Evolutionary conservation across 2,113 vertebrate genomes (phyloP).

Genomic region (Neomonachus schauinslandi): DNA sequence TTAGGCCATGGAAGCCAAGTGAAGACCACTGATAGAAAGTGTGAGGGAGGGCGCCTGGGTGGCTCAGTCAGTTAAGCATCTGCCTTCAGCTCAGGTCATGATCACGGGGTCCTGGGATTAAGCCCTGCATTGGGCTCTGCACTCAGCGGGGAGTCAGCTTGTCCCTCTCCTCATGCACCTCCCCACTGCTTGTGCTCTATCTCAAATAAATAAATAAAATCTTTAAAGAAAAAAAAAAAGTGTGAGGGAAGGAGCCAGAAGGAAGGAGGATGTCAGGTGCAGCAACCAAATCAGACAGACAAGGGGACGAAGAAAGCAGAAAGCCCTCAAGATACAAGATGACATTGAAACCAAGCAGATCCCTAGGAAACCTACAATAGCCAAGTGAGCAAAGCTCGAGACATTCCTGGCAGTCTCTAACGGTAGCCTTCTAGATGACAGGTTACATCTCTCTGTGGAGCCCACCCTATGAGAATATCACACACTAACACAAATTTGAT

Average conservation of each 20-base stretch:
- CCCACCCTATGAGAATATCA: too few species aligned
- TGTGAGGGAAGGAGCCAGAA: not conserved
- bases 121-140: not conserved
- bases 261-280: not conserved
- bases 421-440: not conserved
- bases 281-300: rapidly evolving
- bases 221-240: not conserved
- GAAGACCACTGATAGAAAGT: not conserved
- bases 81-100: not conserved
- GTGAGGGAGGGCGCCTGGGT: rapidly evolving
- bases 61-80: not conserved
- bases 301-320: not conserved
- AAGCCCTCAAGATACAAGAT: not conserved
- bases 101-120: not conserved
- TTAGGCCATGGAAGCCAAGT: not conserved
- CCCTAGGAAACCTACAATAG: not conserved
- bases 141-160: rapidly evolving
- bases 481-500: too few species aligned
- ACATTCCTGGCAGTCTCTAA: not conserved
- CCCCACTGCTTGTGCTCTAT: not conserved
- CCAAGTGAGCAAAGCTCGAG: not conserved
- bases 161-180: not conserved
- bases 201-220: not conserved
- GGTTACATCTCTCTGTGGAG: not conserved
- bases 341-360: not conserved